These are phyloP conservation scores for Trematomus bernacchii DNA, from an alignment of 2,797 vertebrate species.

Conservation along the genomic window DNA sequence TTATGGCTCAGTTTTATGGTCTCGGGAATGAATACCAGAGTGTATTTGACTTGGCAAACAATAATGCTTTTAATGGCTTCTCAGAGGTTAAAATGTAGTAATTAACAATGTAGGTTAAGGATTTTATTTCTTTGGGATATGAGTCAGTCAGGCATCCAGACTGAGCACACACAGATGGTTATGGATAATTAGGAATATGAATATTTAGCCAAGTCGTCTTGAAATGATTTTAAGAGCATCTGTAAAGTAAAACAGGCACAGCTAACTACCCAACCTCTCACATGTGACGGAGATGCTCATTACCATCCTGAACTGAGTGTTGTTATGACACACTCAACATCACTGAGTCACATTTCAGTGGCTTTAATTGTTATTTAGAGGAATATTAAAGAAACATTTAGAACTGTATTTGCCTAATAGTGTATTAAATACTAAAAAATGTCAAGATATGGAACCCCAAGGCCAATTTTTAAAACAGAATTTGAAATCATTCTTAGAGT, in stretches of 20 bases:
- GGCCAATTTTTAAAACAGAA: too few relatives aligned
- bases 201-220: conserved; percentile 27
- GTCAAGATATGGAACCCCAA: too few relatives aligned
- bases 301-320: background rate
- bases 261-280: conserved; percentile 5
- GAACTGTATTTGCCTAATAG: background rate
- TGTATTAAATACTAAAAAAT: background rate
- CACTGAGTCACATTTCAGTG: background rate
- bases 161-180: conserved; percentile 45
- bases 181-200: conserved; percentile 50
- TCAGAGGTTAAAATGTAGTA: conserved; percentile 32
- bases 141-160: conserved; percentile 38
- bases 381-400: background rate
- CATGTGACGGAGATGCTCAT: background rate
- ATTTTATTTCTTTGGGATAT: conserved; percentile 10
- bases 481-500: too few relatives aligned
- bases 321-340: background rate
- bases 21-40: background rate
- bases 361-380: background rate
- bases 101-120: conserved; percentile 11
- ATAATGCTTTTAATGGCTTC: conserved; percentile 23
- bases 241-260: conserved; percentile 4
- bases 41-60: conserved; percentile 47
- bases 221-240: conserved; percentile 38
- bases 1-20: background rate